Conservation (phyloP, 2,113 vertebrate species). For the Noturus placidus region DNA sequence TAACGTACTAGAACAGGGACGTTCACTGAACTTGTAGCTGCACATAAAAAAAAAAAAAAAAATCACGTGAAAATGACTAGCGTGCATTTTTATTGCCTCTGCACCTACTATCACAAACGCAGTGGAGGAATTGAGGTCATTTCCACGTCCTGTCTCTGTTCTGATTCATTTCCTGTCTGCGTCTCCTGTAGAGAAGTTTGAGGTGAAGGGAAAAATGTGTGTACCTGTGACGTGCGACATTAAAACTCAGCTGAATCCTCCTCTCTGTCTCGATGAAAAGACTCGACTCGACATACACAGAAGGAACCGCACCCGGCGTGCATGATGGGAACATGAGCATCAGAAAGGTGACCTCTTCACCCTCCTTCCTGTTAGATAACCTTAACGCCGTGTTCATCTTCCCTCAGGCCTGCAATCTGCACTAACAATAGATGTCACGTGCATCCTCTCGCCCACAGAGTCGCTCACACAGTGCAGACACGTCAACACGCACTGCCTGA, state of each 20-base stretch:
- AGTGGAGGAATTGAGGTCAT: slow-evolving; percentile 43
- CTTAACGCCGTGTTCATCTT: slow-evolving; percentile 11
- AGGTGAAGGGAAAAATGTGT: background rate
- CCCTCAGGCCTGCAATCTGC: slow-evolving; percentile 20
- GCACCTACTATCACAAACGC: background rate
- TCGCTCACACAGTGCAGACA: background rate
- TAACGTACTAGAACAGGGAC: background rate
- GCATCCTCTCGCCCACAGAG: slow-evolving; percentile 38
- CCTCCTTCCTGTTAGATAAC: slow-evolving; percentile 29
- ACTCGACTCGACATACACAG: background rate
- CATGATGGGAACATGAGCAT: background rate
- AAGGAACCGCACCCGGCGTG: background rate
- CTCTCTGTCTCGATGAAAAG: background rate
- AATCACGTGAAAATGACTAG: background rate
- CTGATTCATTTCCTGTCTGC: slow-evolving; percentile 43
- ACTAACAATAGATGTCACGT: slow-evolving; percentile 41
- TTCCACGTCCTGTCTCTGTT: slow-evolving; percentile 47
- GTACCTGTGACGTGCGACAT: background rate
- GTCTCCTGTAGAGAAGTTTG: background rate
- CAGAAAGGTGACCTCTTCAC: slow-evolving; percentile 6
- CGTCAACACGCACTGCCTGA: background rate
- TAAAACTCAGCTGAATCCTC: slow-evolving; percentile 10
- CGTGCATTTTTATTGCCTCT: background rate
- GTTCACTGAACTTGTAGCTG: background rate
- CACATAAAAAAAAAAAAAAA: no score